Evolutionary conservation across 1,140 invertebrate genomes (phyloP).

Genomic region (Sycophaga agraensis): DNA sequence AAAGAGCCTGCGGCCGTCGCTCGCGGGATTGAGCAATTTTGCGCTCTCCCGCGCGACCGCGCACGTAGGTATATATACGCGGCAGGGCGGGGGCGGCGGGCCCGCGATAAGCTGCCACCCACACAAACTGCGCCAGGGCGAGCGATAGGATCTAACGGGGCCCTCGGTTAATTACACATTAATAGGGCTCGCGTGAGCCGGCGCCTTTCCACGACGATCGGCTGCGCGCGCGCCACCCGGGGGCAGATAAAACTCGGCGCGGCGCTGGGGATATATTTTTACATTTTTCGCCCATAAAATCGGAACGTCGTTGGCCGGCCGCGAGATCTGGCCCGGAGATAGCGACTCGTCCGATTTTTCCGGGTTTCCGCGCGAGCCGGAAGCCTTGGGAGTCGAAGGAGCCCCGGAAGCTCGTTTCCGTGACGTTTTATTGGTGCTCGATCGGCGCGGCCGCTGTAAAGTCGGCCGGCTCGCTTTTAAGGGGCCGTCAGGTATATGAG

Average conservation of each 20-base stretch:
- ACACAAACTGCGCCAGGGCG: neutral
- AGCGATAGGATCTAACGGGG: constrained; percentile 53
- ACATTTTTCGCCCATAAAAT: constrained; percentile 38
- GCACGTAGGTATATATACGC: constrained; percentile 3
- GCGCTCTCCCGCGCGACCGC: constrained; percentile 17
- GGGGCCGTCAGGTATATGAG: no score
- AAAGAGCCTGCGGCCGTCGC: no score
- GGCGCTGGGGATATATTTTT: constrained; percentile 27
- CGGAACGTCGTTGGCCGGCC: constrained; percentile 24
- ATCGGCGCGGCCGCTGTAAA: no score
- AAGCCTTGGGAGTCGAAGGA: no score
- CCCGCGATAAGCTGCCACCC: constrained; percentile 42
- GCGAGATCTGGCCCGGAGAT: neutral
- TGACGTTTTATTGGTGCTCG: no score
- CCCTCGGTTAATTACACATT: constrained; percentile 57
- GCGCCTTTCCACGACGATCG: neutral
- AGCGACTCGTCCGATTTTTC: neutral
- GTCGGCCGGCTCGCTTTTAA: no score
- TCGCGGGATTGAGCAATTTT: constrained; percentile 27
- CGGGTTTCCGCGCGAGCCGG: no score
- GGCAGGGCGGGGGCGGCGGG: constrained; percentile 5
- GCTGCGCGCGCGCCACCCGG: neutral
- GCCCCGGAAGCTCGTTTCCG: no score
- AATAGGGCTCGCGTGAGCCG: constrained; percentile 40
- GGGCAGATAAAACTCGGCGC: neutral